Percentiles rank a stretch among this genome's conserved stretches.
Conservation (phyloP, 2,113 vertebrate species). For the Oryzias celebensis region DNA sequence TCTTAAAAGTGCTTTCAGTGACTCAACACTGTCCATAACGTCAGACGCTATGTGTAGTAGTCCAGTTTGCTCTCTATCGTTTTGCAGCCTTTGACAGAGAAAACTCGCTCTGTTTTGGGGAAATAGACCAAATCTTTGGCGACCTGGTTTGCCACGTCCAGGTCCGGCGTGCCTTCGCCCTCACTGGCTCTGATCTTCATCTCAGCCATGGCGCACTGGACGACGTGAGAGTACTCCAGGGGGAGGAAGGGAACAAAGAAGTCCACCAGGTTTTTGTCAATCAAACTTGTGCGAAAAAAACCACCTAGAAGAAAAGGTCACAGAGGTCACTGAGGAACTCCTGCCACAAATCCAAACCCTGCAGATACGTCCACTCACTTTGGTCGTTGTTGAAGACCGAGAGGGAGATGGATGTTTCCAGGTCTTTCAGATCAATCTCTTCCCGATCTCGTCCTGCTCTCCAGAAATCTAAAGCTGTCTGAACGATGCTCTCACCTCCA, state of each 20-base stretch:
- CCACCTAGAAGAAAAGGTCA: slow-evolving; percentile 77
- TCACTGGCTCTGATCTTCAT: slow-evolving; percentile 66
- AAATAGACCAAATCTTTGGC: slow-evolving; percentile 87
- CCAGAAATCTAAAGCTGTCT: slow-evolving; percentile 87
- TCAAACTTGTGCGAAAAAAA: slow-evolving; percentile 91
- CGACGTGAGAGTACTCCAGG: slow-evolving; percentile 88
- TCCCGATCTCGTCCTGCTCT: slow-evolving; percentile 78
- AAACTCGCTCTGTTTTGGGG: slow-evolving; percentile 87
- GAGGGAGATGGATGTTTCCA: slow-evolving; percentile 80
- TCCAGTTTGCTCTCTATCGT: slow-evolving; percentile 88
- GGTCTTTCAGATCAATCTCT: slow-evolving; percentile 86
- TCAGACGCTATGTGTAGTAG: slow-evolving; percentile 75
- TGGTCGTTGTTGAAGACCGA: slow-evolving; percentile 90
- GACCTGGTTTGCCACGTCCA: slow-evolving; percentile 73
- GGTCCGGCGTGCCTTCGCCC: slow-evolving; percentile 38
- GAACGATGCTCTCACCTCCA: slow-evolving; percentile 86
- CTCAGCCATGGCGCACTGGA: slow-evolving; percentile 86
- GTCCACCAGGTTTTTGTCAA: slow-evolving; percentile 92
- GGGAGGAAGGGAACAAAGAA: slow-evolving; percentile 94
- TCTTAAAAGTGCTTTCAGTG: slow-evolving; percentile 39
- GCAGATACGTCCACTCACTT: slow-evolving; percentile 78
- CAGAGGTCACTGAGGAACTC: background rate
- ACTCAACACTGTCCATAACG: slow-evolving; percentile 3
- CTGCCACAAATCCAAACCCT: too few relatives aligned
- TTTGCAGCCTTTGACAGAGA: slow-evolving; percentile 93